Evolutionary conservation across 2,888 invertebrate species (phyloP).

Genomic region (Cistogaster globosa): DNA sequence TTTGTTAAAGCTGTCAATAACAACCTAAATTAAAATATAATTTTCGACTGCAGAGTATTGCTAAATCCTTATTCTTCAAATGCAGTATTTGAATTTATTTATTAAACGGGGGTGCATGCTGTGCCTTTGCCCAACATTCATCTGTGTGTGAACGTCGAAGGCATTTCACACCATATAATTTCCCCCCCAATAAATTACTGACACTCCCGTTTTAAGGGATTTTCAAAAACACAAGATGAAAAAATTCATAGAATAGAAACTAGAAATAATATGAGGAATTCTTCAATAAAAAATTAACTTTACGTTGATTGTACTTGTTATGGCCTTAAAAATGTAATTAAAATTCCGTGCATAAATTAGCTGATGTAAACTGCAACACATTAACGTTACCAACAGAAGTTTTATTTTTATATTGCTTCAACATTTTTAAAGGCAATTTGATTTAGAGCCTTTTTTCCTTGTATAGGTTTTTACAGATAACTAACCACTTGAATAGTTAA

Average conservation of each 20-base stretch:
- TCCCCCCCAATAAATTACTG: background rate
- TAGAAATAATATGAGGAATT: conserved; percentile 30
- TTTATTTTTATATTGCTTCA: conserved; percentile 35
- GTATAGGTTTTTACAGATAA: conserved; percentile 16
- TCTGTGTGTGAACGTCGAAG: no score
- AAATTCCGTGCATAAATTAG: conserved; percentile 55
- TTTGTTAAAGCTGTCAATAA: no score
- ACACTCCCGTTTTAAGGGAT: conserved; percentile 7
- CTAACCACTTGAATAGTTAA: background rate
- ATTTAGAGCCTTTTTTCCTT: conserved; percentile 26
- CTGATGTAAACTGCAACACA: conserved; percentile 31
- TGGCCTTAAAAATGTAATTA: conserved; percentile 60
- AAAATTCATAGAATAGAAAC: conserved; percentile 23
- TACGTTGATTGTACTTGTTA: conserved; percentile 55
- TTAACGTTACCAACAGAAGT: conserved; percentile 15
- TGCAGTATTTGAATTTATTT: no score
- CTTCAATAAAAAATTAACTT: conserved; percentile 51
- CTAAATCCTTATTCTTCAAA: no score
- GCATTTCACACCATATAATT: no score
- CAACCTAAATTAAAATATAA: no score
- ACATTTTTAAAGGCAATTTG: conserved; percentile 53
- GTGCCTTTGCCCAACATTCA: no score
- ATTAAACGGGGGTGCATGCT: no score
- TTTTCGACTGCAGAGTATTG: no score
- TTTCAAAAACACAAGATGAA: conserved; percentile 31